These are phyloP conservation scores for Campoplex capitator DNA, from an alignment of 2,888 invertebrate genomes.

Conservation along the genomic window DNA sequence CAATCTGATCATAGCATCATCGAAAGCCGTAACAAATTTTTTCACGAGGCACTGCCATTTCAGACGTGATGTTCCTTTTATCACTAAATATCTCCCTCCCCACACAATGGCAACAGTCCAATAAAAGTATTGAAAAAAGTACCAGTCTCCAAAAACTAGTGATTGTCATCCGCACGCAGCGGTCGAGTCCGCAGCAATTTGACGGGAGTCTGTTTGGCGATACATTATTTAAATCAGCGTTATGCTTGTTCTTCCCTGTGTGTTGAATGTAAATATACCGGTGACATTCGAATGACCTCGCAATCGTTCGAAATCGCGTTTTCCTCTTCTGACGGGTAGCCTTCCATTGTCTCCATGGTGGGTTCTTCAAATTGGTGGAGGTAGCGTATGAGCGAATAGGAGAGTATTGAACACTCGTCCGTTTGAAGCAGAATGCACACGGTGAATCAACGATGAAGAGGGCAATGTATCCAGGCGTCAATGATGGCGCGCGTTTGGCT, in stretches of 20 bases:
- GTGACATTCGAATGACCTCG: conserved; percentile 37
- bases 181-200: conserved; percentile 66
- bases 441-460: conserved; percentile 20
- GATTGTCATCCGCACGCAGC: background rate
- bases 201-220: conserved; percentile 74
- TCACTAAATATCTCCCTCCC: background rate
- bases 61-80: background rate
- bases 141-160: conserved; percentile 6
- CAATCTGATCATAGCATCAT: background rate
- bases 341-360: background rate
- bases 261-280: conserved; percentile 76
- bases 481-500: conserved; percentile 23
- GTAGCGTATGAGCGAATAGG: conserved; percentile 27
- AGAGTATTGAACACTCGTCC: background rate
- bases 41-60: background rate
- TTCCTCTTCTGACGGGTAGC: conserved; percentile 26
- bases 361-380: background rate
- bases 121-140: background rate
- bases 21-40: background rate
- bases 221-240: conserved; percentile 81
- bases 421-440: conserved; percentile 12
- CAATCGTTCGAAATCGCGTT: conserved; percentile 28
- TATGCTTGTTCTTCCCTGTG: conserved; percentile 75
- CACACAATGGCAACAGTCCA: background rate
- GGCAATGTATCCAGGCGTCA: conserved; percentile 36